Evolutionary conservation across 2,797 vertebrate genomes (phyloP), one percentile per base, ranked within the genome.

Genomic region (Sebastes steindachneri): DNA sequence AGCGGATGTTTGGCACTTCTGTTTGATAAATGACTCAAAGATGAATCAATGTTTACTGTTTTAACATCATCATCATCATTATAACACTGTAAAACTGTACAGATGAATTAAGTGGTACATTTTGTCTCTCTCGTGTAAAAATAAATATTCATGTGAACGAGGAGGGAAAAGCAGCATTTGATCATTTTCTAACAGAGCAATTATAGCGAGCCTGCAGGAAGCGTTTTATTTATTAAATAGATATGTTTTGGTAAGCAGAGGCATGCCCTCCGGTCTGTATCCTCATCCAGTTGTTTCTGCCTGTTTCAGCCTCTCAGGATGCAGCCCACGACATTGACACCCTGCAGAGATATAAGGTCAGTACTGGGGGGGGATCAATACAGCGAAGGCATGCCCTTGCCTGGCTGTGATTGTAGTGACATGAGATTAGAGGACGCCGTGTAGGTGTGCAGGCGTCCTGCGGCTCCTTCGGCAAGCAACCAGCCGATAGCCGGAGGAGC

Each of bases 281-380:
- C 77, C 71, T 92, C 63, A 91, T 77, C 11, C 1, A 67, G 35
- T 67, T 82, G 21, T 83, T 68, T 88, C 57, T 92, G 73, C 53
- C 14, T 70, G 17, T 83, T 66, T n/a, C 85, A 99, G 98, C 95
- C 9, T 99, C 98, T 85, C 98, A 99, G 94, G 98, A 99, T 92
- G 96, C 95, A 60, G 98, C 97, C 62, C 97, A 98, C 78, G 97
- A 99, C 89, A 79, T 96, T 65, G 96, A 97, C 76, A 96, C 96
- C 31, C 81, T 99, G 94, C 96, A 86, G 82, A 97, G 94, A 86
- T 77, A 94, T 60, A 97, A 98, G 97, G 98, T 99, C 79, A 88
- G 89, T 91, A 45, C 68, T 7, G 15, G 23, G 71, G 88, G 19
- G 26, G 71, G 88, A 89, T 92, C 90, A 68, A 90, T 90, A 69